Conservation (phyloP, 2,888 invertebrate genomes). For the Zygaena filipendulae region DNA sequence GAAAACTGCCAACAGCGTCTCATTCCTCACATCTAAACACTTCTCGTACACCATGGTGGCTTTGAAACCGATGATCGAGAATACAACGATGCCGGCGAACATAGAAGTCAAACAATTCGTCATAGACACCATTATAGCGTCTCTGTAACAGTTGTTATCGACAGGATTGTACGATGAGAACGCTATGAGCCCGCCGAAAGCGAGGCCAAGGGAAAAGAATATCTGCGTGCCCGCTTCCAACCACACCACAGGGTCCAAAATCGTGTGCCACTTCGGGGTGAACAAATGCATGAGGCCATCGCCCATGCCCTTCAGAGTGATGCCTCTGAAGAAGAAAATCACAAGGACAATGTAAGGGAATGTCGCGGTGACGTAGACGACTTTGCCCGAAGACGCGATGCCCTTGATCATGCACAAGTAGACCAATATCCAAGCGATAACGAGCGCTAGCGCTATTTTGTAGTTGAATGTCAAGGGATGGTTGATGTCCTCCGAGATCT, state of each 20-base stretch:
- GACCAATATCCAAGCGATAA: slow-evolving; percentile 93
- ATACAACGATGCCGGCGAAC: slow-evolving; percentile 97
- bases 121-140: slow-evolving; percentile 91
- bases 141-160: slow-evolving; percentile 95
- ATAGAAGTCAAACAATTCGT: slow-evolving; percentile 96
- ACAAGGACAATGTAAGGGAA: slow-evolving; percentile 96
- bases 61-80: slow-evolving; percentile 95
- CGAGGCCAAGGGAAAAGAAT: slow-evolving; percentile 95
- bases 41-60: slow-evolving; percentile 86
- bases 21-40: slow-evolving; percentile 73
- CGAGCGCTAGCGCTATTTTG: slow-evolving; percentile 87
- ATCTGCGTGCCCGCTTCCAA: slow-evolving; percentile 97
- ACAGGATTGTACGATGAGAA: slow-evolving; percentile 97
- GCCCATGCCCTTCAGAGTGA: slow-evolving; percentile 86
- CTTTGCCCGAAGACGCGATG: slow-evolving; percentile 96
- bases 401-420: slow-evolving; percentile 98
- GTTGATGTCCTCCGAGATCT: slow-evolving; percentile 90
- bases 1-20: slow-evolving; percentile 67
- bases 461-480: slow-evolving; percentile 89
- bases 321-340: slow-evolving; percentile 95
- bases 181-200: slow-evolving; percentile 95
- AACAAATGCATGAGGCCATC: slow-evolving; percentile 91
- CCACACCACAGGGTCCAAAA: slow-evolving; percentile 96
- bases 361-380: slow-evolving; percentile 95
- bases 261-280: slow-evolving; percentile 91